Evolutionary conservation across 2,113 vertebrate species (phyloP).

Genomic region (human): DNA sequence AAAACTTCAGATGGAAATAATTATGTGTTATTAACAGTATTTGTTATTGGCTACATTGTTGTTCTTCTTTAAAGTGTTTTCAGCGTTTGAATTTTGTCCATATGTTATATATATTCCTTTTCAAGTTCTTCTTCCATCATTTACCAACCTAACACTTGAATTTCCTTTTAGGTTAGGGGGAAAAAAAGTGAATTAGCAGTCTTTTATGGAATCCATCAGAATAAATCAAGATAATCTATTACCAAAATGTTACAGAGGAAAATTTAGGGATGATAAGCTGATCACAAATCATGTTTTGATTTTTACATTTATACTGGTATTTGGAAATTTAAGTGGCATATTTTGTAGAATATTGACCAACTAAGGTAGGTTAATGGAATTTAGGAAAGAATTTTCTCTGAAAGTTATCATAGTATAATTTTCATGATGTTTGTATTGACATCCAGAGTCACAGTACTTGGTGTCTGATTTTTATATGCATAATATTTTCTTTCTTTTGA

Average conservation of each 20-base stretch:
- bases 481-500: neutral
- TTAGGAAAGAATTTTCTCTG: constrained; percentile 11
- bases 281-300: neutral
- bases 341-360: neutral
- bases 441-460: neutral
- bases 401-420: neutral
- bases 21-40: neutral
- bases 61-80: neutral
- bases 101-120: neutral
- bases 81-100: constrained; percentile 35
- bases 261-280: neutral
- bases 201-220: neutral
- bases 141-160: neutral
- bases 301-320: neutral
- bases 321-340: neutral
- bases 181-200: neutral
- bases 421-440: neutral
- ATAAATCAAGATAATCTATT: neutral
- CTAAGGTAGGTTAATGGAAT: neutral
- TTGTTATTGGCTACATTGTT: neutral
- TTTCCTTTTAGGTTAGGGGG: constrained; percentile 13
- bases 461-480: neutral
- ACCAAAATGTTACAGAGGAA: neutral
- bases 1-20: neutral
- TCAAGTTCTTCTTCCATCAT: neutral